Evolutionary conservation across 2,888 invertebrate species (phyloP).

Genomic region (Drosophila paranaensis): DNA sequence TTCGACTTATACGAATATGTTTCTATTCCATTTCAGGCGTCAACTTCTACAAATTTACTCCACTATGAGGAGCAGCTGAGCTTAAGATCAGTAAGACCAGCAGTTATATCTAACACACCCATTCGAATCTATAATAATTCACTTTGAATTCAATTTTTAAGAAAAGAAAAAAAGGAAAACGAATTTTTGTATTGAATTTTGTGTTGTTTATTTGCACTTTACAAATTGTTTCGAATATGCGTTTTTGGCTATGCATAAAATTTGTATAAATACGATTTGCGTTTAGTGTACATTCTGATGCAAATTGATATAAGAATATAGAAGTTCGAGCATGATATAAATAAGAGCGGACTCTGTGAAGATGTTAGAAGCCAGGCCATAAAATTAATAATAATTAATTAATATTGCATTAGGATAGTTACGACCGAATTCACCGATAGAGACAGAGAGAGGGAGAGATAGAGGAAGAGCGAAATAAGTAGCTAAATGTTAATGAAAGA

Average conservation of each 20-base stretch:
- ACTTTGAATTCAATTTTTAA: conserved; percentile 1
- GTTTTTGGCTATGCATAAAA: conserved; percentile 26
- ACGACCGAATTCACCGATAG: conserved; percentile 29
- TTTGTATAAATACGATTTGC: conserved; percentile 41
- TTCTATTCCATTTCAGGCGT: conserved; percentile 58
- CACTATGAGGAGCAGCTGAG: conserved; percentile 37
- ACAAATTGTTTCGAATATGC: conserved; percentile 43
- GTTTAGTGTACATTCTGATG: conserved; percentile 58
- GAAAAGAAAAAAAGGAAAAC: not conserved
- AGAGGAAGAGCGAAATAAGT: conserved; percentile 16
- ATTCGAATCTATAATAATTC: conserved; percentile 4
- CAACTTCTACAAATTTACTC: conserved; percentile 78
- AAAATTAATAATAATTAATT: conserved; percentile 19
- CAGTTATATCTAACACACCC: not conserved
- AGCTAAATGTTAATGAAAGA: conserved; percentile 26
- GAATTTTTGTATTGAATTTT: conserved; percentile 30
- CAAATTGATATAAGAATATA: conserved; percentile 9
- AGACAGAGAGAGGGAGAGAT: not conserved
- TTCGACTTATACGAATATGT: not conserved
- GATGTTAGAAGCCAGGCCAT: conserved; percentile 41
- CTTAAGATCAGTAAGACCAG: not conserved
- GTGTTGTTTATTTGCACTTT: conserved; percentile 51
- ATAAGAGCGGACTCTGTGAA: conserved; percentile 47
- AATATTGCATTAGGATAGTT: conserved; percentile 46
- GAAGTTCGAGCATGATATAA: conserved; percentile 34